Base-by-base conservation (phyloP, 1,140 invertebrate genomes). In the Elysia chlorotica region DNA sequence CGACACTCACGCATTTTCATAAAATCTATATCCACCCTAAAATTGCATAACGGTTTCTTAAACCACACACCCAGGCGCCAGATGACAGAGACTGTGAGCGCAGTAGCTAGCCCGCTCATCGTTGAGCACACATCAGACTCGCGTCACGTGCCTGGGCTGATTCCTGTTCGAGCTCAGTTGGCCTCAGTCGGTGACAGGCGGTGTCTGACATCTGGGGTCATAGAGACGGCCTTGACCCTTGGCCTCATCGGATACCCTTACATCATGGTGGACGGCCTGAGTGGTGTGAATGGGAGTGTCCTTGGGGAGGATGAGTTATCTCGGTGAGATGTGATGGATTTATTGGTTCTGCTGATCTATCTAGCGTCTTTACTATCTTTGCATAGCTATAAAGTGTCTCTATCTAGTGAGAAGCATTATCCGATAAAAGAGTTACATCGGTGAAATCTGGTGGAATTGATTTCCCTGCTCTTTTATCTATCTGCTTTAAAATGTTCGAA, bases 171-270 rank as follows among this genome's bases (percentile, higher is more conserved):
- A 54, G 54, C 77, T 0, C n/a, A 31, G 19, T 59, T 74, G 2
- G 63, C 41, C 21, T 41, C 79, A 1, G 41, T 65, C 28, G 54
- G 23, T 0, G 37, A 41, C 0, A 74, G 73, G 0, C 38, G 66
- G 4, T 14, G 28, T 0, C 83, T 82, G 71, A 59, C 84, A 0
- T 72, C 61, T 30, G 76, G 79, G 33, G 81, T 96, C 6, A 91
- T 97, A 38, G 93, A 95, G 0, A 93, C 93, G 2, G 85, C 93
- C 0, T 86, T 97, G 0, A 92, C 93, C 31, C 93, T 97, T 65
- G 95, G 94, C 76, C 82, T 96, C 41, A 91, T 93, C 76, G 95
- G 95, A 6, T 97, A 97, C 86, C 90, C 92, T 0, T 92, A 93
- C 76, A 92, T 97, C 1, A 86, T 97, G 5, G 94, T 95, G 0